Conservation (phyloP, 2,888 invertebrate genomes). For the Aphidius colemani region DNA sequence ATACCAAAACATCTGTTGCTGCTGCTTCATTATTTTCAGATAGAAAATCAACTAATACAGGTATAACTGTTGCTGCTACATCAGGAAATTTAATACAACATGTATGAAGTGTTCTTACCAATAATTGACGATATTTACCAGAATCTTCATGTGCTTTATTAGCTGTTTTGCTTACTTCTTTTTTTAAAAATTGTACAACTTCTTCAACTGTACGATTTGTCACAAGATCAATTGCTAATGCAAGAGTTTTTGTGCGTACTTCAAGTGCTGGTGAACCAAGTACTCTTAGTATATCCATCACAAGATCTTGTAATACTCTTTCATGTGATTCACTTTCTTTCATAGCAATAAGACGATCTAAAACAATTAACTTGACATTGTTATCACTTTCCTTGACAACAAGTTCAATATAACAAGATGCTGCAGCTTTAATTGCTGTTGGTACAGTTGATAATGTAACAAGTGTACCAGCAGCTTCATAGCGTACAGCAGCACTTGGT, state of each 20-base stretch:
- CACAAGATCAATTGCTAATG: conserved; percentile 85
- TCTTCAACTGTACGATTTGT: conserved; percentile 93
- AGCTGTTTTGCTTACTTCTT: conserved; percentile 89
- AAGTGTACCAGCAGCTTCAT: conserved; percentile 98
- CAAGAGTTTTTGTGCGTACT: conserved; percentile 85
- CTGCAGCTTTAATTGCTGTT: conserved; percentile 96
- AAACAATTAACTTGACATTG: conserved; percentile 97
- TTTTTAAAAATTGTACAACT: conserved; percentile 89
- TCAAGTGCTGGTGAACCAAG: conserved; percentile 86
- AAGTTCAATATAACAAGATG: conserved; percentile 96
- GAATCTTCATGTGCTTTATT: conserved; percentile 94
- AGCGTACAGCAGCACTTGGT: conserved; percentile 92
- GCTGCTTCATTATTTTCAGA: conserved; percentile 88
- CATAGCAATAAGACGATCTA: conserved; percentile 89
- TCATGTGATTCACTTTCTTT: conserved; percentile 83
- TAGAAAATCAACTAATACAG: conserved; percentile 91
- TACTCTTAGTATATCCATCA: conserved; percentile 97
- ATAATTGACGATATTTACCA: conserved; percentile 90
- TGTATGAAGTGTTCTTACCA: conserved; percentile 92
- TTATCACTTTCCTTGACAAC: conserved; percentile 99
- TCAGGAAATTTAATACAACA: conserved; percentile 96
- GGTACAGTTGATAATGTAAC: conserved; percentile 97
- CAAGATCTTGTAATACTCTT: conserved; percentile 83
- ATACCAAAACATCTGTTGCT: conserved; percentile 91
- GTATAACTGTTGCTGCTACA: conserved; percentile 91